A percentile compares a stretch with the other conserved stretches of the same genome.
phyloP scores from a whole-genome alignment of 2,113 vertebrate genomes.

The Parus major region DNA sequence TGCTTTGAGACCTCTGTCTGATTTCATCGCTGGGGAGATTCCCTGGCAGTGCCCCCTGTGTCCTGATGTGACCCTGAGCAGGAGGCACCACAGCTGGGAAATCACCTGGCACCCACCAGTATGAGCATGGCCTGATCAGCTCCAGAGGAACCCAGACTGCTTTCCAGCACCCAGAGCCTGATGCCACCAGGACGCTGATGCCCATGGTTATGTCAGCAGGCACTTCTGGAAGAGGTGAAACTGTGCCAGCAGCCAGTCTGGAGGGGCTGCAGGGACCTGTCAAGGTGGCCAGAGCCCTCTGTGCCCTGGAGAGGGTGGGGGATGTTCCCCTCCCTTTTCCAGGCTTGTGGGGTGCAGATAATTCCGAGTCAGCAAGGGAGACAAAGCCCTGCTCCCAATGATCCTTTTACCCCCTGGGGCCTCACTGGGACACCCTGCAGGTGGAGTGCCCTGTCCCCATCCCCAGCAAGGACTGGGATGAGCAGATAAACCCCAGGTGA shows the following conservation, averaged over 20 bases:
- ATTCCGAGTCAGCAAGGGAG: rapidly evolving
- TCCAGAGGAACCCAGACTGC: background rate
- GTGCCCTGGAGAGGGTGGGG: background rate
- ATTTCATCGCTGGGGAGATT: background rate
- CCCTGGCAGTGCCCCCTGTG: background rate
- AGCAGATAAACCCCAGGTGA: background rate
- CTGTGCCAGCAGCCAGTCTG: background rate
- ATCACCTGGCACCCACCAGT: background rate
- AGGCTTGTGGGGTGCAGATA: too few species aligned
- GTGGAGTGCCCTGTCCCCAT: rapidly evolving
- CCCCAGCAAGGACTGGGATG: background rate
- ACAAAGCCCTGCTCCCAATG: too few species aligned
- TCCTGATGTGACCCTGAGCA: background rate
- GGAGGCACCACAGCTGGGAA: background rate
- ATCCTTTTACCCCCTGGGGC: rapidly evolving
- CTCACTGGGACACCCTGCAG: rapidly evolving
- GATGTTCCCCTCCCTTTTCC: background rate
- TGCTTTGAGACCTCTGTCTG: background rate
- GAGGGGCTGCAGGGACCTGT: too few species aligned
- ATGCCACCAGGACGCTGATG: background rate
- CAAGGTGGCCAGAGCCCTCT: background rate
- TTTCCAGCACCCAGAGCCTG: background rate
- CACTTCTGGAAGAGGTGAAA: background rate
- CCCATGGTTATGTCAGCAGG: background rate
- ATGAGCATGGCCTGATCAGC: rapidly evolving